Base-by-base conservation (phyloP, 2,888 invertebrate genomes). In the Cloeon dipterum region DNA sequence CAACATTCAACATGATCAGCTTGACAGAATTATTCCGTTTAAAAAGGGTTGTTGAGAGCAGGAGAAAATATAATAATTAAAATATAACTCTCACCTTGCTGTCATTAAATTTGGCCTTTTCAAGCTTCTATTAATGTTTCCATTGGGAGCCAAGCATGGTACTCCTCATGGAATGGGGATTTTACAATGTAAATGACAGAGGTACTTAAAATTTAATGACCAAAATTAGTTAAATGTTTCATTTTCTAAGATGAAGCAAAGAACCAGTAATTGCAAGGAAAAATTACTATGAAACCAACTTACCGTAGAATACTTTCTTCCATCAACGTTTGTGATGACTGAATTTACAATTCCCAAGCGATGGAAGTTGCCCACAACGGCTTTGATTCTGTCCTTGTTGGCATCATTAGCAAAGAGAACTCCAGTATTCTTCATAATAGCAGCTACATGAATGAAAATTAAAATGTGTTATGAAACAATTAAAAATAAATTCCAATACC, bases 381-480 rank as follows among this genome's bases (percentile, higher is more conserved):
- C 91, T 52, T 82, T 86, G 21, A 79, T 68, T 44, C 96, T 66
- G 13, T 89, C 86, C 48, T 70, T 74, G 54, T 88, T 93, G 1
- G 77, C 71, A 55, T 99, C 99, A 58, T 99, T 99, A 3, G 94
- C 86, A 57, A 96, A 91, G 20, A 99, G 55, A 2, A 81, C 71
- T 0, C 99, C 98, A 0, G 94, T 94, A 54, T 96, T 96, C 57
- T 91, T 91, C 96, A 99, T 98, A 10, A 98, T 63, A 0, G 94
- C 79, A 36, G 93, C 85, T 62, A 49, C 19, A 51, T 48, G 37
- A 36, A 35, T 37, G 34, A 44, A 43, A 36, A 26, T 36, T 32
- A 5, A 35, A 35, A 29, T 14, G n/a, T 7, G 7, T 29, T 14
- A 8, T 16, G 16, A 7, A n/a, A n/a, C n/a, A n/a, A n/a, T n/a